Conservation (phyloP, 1,140 invertebrate species). For the Drosophila sulfurigaster region DNA sequence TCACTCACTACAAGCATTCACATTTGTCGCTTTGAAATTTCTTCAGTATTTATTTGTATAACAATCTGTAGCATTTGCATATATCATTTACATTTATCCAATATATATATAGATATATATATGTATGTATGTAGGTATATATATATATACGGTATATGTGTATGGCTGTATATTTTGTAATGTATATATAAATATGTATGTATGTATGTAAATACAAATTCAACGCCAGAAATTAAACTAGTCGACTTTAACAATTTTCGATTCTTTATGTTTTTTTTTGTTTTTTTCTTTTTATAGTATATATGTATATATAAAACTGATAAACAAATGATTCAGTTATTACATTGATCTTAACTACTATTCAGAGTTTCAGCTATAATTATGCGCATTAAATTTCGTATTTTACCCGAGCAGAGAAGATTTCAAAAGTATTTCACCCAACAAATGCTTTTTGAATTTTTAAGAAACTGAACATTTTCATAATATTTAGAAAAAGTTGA, state of each 20-base stretch:
- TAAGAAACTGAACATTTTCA: too few relatives aligned
- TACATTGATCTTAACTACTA: slow-evolving; percentile 7
- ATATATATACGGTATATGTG: slow-evolving; percentile 37
- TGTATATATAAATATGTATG: slow-evolving; percentile 25
- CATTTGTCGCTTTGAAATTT: slow-evolving; percentile 31
- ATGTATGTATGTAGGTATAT: slow-evolving; percentile 33
- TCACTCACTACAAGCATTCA: not conserved
- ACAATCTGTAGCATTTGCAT: slow-evolving; percentile 67
- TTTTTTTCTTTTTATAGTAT: too few relatives aligned
- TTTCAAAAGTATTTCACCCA: too few relatives aligned
- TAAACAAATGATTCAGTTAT: not conserved
- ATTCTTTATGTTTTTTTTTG: not conserved
- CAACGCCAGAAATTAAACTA: slow-evolving; percentile 63
- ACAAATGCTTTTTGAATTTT: too few relatives aligned
- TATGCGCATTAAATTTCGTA: slow-evolving; percentile 3
- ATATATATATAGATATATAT: slow-evolving; percentile 65
- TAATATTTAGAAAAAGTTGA: too few relatives aligned
- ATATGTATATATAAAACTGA: not conserved
- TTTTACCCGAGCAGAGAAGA: not conserved
- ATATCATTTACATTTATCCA: slow-evolving; percentile 45
- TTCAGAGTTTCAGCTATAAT: slow-evolving; percentile 11
- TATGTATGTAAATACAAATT: slow-evolving; percentile 70
- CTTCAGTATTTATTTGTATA: slow-evolving; percentile 68
- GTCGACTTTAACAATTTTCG: slow-evolving; percentile 35
- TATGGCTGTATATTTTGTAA: slow-evolving; percentile 30